Evolutionary conservation across 1,140 invertebrate species (phyloP), one percentile per base, ranked within the genome.

Genomic region (Bursaphelenchus mucronatus): DNA sequence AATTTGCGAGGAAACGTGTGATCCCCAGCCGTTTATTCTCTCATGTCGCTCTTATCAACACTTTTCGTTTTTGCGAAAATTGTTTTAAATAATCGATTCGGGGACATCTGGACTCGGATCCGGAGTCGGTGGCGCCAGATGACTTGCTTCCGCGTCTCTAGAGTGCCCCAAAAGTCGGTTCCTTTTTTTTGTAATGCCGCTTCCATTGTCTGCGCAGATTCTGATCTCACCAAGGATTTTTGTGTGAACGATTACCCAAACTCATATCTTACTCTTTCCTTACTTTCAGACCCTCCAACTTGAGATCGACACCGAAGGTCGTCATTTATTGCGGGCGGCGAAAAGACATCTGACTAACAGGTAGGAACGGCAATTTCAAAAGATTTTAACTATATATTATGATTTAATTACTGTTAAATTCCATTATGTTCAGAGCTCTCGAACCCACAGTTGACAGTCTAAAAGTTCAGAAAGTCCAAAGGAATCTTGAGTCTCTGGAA

Each of bases 291-390:
- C 57, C 11, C 19, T 59, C 11, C 57, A 59, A 43, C 57, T 59
- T 11, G 57, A 59, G 41, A 59, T 59, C 57, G 57, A 59, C 13
- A 59, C 57, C 11, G 57, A 59, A 13, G 57, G 57, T 17, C 13
- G 40, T n/a, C 57, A 59, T n/a, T 30, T 59, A 13, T 11, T 59
- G 15, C 57, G 40, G 30, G 13, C 40, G 11, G 57, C 57, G 40
- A 39, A 59, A 43, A 39, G 57, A 11, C 40, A 59, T 50, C 40
- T 59, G 11, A 43, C 57, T 19, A 39, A 13, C 15, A 45, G 40
- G 57, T 59, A 50, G 52, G 57, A 44, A n/a, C 40, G 11, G 13
- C 4, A 30, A 11, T n/a, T 54, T 17, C 47, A 19, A 49, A 19
- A n/a, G 47, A 19, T 49, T 49, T 19, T 49, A 19, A 49, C 47